Evolutionary conservation across 2,888 invertebrate species (phyloP).

Genomic region (Erebia epiphron): DNA sequence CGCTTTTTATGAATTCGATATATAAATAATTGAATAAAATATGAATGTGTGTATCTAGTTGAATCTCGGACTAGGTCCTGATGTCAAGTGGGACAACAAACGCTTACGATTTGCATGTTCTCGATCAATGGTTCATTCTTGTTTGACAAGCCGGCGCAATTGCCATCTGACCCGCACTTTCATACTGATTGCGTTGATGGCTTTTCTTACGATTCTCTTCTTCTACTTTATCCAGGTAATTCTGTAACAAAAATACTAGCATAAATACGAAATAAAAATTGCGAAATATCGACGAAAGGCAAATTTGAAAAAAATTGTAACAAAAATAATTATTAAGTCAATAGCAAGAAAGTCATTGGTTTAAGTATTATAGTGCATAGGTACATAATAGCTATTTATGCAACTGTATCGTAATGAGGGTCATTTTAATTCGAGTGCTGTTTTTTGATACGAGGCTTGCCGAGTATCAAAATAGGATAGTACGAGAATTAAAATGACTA

Average conservation of each 20-base stretch:
- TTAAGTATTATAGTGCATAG: too few species aligned
- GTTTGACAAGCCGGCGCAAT: slow-evolving; percentile 35
- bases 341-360: too few species aligned
- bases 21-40: background rate
- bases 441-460: too few species aligned
- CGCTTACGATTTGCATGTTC: slow-evolving; percentile 35
- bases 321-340: too few species aligned
- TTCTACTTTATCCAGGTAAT: background rate
- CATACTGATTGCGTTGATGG: slow-evolving; percentile 20
- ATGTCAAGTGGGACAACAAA: slow-evolving; percentile 22
- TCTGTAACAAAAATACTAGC: background rate
- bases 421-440: too few species aligned
- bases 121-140: slow-evolving; percentile 35
- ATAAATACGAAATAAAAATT: too few species aligned
- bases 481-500: too few species aligned
- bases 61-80: background rate
- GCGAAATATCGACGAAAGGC: too few species aligned
- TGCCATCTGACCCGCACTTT: slow-evolving; percentile 31
- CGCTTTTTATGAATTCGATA: background rate
- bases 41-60: background rate
- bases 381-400: too few species aligned
- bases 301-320: too few species aligned
- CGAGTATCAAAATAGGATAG: too few species aligned
- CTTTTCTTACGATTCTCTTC: background rate
- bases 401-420: too few species aligned